Base-by-base conservation (phyloP, 2,797 vertebrate species). In the Etheostoma perlongum region DNA sequence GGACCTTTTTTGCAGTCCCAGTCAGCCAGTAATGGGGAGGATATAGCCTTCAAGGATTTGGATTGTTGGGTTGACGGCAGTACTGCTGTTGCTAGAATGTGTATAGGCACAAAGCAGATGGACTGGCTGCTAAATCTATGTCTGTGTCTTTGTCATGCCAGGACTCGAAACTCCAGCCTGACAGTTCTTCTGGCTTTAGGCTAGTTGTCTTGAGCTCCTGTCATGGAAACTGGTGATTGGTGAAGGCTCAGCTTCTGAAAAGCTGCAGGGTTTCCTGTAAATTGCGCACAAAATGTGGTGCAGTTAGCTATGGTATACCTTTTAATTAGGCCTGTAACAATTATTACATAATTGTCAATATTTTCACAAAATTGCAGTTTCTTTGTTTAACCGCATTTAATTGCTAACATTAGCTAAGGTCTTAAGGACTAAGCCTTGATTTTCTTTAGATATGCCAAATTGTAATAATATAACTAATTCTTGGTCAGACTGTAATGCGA, bases 131-230 rank as follows among this genome's bases (percentile, higher is more conserved):
- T 71, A 15, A 66, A 62, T 83, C 55, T 40, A 51, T 5, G 36
- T 72, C 30, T 47, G 72, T 69, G 54, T 81, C 66, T 83, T 81
- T 80, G 67, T 71, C 62, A 67, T 76, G 44, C 63, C 75, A 70
- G 21, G 64, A 88, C 86, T 80, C 74, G 79, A 90, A 87, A 86
- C 70, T 82, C 82, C 76, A 82, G 88, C 57, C 67, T 78, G 79
- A 80, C 79, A 33, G 15, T 79, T 84, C 70, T 63, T 84, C 76
- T 57, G 52, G 70, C 68, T 61, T 52, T n/a, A 40, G 36, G 36
- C 10, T 40, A 60, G 51, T 68, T 55, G 62, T 81, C 44, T 44
- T 21, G 16, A 78, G 48, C 76, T 70, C 40, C 62, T 67, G 73
- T 66, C 69, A 65, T 84, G 62, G 71, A 74, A 79, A 84, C 60